phyloP scores from a whole-genome alignment of 2,113 vertebrate species.

The Canis aureus region DNA sequence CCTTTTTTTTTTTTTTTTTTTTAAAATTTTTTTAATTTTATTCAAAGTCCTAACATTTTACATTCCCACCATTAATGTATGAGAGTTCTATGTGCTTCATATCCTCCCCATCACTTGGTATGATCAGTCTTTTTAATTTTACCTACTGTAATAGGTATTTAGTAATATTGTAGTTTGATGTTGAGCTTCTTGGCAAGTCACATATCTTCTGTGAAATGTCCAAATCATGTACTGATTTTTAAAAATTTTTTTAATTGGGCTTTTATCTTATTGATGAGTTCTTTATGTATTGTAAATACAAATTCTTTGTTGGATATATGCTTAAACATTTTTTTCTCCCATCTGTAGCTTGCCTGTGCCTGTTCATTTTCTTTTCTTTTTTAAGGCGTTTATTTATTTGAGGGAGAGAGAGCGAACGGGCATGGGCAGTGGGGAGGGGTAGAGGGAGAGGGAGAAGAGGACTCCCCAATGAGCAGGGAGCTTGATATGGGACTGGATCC shows the following conservation, averaged over 20 bases:
- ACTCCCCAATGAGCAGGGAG: too few species aligned
- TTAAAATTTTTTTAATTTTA: too few species aligned
- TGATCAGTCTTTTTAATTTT: constrained; percentile 35
- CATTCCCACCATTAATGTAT: not conserved
- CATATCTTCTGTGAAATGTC: not conserved
- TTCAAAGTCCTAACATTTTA: not conserved
- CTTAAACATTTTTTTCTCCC: not conserved
- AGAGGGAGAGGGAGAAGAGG: too few species aligned
- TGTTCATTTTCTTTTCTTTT: too few species aligned
- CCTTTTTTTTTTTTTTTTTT: too few species aligned
- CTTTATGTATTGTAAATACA: constrained; percentile 20
- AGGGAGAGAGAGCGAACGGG: too few species aligned
- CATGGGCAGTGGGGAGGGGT: too few species aligned
- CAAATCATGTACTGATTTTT: not conserved
- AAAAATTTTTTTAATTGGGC: not conserved
- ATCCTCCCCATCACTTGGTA: not conserved
- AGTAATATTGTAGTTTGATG: constrained; percentile 23
- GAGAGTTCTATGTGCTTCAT: not conserved
- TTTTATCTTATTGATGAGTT: not conserved
- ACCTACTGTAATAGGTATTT: not conserved
- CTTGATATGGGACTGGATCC: too few species aligned
- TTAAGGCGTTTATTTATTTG: too few species aligned
- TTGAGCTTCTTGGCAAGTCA: not conserved
- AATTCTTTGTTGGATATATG: not conserved
- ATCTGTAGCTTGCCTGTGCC: not conserved